A percentile compares a stretch with the other conserved stretches of the same genome.
Conservation (phyloP, 2,888 invertebrate species). For the Drosophila glabriapex region DNA sequence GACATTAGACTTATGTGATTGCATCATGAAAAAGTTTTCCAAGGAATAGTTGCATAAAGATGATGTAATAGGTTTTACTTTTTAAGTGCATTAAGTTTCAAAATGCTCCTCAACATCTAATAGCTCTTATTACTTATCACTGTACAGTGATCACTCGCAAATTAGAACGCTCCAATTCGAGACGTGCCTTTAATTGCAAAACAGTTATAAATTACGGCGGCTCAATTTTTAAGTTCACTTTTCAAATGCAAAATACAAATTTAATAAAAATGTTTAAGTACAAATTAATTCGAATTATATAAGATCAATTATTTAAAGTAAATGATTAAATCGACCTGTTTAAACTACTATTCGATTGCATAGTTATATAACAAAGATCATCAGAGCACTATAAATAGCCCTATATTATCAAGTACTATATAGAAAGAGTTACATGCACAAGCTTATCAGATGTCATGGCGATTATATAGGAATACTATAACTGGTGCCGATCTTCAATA, state of each 20-base stretch:
- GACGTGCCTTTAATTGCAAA: neutral
- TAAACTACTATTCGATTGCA: neutral
- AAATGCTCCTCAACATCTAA: neutral
- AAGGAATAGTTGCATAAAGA: neutral
- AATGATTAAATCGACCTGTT: neutral
- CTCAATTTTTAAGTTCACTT: neutral
- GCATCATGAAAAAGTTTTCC: slow-evolving; percentile 11
- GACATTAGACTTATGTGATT: neutral
- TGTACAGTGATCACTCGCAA: neutral
- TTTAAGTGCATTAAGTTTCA: neutral
- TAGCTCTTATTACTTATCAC: neutral
- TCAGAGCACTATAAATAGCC: neutral
- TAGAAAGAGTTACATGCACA: neutral
- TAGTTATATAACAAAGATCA: neutral
- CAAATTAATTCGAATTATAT: neutral
- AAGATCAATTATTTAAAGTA: neutral
- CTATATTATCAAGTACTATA: neutral
- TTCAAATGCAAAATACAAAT: neutral
- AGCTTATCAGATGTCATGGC: neutral
- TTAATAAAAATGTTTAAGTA: neutral
- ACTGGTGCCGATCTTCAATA: slow-evolving; percentile 3
- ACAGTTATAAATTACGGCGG: neutral
- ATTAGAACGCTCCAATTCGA: neutral
- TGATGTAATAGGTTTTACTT: slow-evolving; percentile 3
- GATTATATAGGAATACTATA: neutral